Conservation (phyloP, 2,113 vertebrate genomes). For the Elachura formosa region DNA sequence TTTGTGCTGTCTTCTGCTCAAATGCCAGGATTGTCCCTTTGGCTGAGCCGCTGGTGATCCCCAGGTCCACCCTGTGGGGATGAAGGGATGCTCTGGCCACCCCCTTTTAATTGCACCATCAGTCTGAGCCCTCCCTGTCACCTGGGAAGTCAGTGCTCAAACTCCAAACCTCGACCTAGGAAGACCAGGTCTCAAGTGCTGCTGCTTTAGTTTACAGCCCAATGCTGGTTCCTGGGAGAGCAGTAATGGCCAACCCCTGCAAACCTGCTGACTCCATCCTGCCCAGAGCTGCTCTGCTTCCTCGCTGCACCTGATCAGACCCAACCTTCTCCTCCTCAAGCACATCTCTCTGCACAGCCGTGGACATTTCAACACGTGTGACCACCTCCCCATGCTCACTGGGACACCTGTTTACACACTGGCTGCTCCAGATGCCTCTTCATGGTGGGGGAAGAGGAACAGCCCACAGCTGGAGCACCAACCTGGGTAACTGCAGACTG, state of each 20-base stretch:
- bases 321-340: neutral
- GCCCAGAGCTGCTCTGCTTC: neutral
- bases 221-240: neutral
- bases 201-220: neutral
- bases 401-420: neutral
- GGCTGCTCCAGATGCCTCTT: neutral
- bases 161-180: neutral
- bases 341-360: neutral
- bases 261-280: neutral
- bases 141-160: neutral
- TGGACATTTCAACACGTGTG: neutral
- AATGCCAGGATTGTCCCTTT: fast-evolving
- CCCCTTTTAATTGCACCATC: neutral
- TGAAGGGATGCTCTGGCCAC: neutral
- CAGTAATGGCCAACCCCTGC: neutral
- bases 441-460: neutral
- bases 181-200: neutral
- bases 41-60: neutral
- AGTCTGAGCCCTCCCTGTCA: neutral
- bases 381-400: neutral
- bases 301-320: fast-evolving
- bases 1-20: neutral
- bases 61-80: neutral
- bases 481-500: fast-evolving
- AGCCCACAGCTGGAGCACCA: neutral